A percentile compares a stretch with the other conserved stretches of the same genome.
Conservation (phyloP, 2,113 vertebrate species). For the Toxotes chatareus region DNA sequence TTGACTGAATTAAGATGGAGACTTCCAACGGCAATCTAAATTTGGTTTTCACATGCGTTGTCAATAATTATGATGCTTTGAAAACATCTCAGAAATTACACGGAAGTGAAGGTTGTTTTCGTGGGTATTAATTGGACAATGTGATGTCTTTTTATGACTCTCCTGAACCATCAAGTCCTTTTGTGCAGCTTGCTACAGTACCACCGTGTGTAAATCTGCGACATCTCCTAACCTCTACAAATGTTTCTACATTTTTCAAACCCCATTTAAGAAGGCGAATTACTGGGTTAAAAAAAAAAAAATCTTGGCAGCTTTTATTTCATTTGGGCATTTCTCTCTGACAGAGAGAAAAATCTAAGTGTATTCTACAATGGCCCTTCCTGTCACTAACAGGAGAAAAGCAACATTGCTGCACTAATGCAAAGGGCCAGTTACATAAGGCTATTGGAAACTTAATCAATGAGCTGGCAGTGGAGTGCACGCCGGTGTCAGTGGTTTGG, state of each 20-base stretch:
- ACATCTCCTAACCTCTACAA: constrained; percentile 12
- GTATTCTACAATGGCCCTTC: not conserved
- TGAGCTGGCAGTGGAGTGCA: constrained; percentile 58
- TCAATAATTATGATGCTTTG: constrained; percentile 60
- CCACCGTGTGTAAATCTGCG: constrained; percentile 32
- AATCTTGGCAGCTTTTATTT: constrained; percentile 61
- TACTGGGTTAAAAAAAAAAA: constrained; percentile 30
- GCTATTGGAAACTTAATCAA: constrained; percentile 70
- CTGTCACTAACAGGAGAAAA: constrained; percentile 10
- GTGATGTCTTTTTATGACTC: constrained; percentile 43
- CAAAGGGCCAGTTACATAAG: constrained; percentile 63
- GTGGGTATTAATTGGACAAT: constrained; percentile 66
- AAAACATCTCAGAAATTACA: constrained; percentile 60
- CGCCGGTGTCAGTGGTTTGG: constrained; percentile 54
- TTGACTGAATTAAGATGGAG: constrained; percentile 72
- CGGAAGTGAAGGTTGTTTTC: constrained; percentile 42
- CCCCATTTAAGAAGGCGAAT: constrained; percentile 39
- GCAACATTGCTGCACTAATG: constrained; percentile 37
- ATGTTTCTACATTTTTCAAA: constrained; percentile 47
- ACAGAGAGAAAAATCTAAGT: constrained; percentile 15
- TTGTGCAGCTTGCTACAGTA: constrained; percentile 13
- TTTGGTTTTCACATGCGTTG: constrained; percentile 63
- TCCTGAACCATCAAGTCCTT: constrained; percentile 20
- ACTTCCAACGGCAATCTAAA: constrained; percentile 72
- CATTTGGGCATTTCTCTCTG: constrained; percentile 35